Evolutionary conservation across 92 coral and sea anemone genomes (phyloP).

Genomic region (Palythoa heliodiscus): DNA sequence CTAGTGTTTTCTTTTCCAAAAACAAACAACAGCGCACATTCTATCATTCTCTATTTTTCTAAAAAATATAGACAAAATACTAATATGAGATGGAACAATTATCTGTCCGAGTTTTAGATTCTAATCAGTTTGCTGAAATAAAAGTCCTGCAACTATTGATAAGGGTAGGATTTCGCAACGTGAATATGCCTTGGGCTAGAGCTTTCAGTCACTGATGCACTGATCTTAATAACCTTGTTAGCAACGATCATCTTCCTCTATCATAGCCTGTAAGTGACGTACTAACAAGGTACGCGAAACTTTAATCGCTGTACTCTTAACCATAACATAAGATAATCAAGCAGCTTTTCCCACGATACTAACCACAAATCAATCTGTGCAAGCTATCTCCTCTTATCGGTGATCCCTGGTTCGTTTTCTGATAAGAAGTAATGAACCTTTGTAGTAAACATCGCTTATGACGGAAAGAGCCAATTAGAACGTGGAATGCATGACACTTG

Average conservation of each 20-base stretch:
- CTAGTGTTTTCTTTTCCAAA: background rate
- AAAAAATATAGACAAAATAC: background rate
- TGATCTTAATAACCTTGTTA: constrained; percentile 9
- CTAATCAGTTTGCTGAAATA: background rate
- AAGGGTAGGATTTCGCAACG: background rate
- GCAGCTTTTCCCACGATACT: constrained; percentile 39
- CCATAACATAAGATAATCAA: constrained; percentile 7
- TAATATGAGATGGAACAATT: background rate
- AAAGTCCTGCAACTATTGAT: constrained; percentile 14
- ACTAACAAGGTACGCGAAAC: constrained; percentile 25
- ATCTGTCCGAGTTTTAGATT: background rate
- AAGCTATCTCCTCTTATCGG: constrained; percentile 37
- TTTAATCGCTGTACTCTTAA: constrained; percentile 7
- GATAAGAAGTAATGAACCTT: constrained; percentile 31
- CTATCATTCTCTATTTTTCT: background rate
- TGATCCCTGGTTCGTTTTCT: constrained; percentile 36
- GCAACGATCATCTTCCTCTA: background rate
- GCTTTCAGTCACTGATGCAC: background rate
- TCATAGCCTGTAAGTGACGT: background rate
- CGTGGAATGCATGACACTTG: background rate
- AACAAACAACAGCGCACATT: background rate
- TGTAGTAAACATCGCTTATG: constrained; percentile 6
- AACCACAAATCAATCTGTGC: constrained; percentile 30
- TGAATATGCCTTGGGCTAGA: constrained; percentile 11
- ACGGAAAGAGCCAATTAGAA: constrained; percentile 30